phyloP scores from a whole-genome alignment of 2,113 vertebrate genomes.

The Brachyistius frenatus region DNA sequence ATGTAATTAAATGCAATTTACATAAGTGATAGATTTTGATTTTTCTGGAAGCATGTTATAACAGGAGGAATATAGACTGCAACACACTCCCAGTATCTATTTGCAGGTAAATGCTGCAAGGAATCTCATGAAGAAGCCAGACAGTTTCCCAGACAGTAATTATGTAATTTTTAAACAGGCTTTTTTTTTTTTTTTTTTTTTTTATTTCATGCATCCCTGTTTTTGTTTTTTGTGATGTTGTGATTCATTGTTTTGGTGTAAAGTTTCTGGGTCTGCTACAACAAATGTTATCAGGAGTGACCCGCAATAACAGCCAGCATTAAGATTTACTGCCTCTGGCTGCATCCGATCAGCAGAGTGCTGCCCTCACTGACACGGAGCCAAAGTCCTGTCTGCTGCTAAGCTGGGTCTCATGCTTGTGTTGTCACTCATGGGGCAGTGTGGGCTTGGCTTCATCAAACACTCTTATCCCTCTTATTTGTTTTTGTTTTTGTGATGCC shows the following conservation, averaged over 20 bases:
- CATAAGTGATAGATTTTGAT: too few species aligned
- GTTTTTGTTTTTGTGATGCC: neutral
- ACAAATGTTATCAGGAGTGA: constrained; percentile 1
- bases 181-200: too few species aligned
- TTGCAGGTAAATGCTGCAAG: neutral
- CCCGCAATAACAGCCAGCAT: neutral
- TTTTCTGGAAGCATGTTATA: too few species aligned
- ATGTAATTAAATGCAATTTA: too few species aligned
- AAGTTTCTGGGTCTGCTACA: neutral
- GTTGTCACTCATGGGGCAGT: neutral
- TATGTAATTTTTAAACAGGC: neutral
- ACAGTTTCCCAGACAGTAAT: neutral
- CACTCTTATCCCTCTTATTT: neutral
- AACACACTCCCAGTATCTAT: too few species aligned
- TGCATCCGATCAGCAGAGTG: constrained; percentile 1
- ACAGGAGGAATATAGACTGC: too few species aligned
- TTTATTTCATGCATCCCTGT: neutral
- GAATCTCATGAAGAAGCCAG: neutral
- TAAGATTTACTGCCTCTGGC: constrained; percentile 14
- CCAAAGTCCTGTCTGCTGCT: constrained; percentile 17
- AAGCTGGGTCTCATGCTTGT: neutral
- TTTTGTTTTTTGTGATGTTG: neutral
- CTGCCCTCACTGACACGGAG: constrained; percentile 9
- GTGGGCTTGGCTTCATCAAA: constrained; percentile 3
- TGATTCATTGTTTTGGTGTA: constrained; percentile 5